phyloP scores from a whole-genome alignment of 1,140 invertebrate species.

The Pseudomyrmex pallidus region DNA sequence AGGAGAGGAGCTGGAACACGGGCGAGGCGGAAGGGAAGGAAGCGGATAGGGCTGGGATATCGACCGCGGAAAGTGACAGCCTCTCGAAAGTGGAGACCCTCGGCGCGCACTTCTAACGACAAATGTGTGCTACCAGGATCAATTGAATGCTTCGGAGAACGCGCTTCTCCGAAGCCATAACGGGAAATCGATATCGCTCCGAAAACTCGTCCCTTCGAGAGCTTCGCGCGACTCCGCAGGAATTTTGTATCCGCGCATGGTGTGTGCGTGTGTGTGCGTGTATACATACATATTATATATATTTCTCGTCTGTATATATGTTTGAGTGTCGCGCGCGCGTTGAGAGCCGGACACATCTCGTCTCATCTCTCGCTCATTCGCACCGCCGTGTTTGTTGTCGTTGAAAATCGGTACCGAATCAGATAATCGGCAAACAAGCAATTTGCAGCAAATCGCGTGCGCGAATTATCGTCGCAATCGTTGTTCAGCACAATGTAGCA shows the following conservation, averaged over 20 bases:
- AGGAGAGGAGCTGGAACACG: no score
- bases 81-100: slow-evolving; percentile 54
- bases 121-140: slow-evolving; percentile 74
- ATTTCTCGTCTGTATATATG: no score
- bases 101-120: slow-evolving; percentile 56
- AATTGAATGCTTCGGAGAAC: slow-evolving; percentile 69
- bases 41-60: slow-evolving; percentile 28
- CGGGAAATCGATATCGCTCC: slow-evolving; percentile 75
- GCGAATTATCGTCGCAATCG: background rate
- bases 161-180: slow-evolving; percentile 60
- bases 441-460: slow-evolving; percentile 10
- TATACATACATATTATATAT: no score
- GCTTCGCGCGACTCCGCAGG: slow-evolving; percentile 8
- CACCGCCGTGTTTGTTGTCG: background rate
- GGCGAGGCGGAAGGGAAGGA: no score
- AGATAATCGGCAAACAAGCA: slow-evolving; percentile 20
- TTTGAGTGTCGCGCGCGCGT: no score
- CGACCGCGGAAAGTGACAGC: slow-evolving; percentile 69
- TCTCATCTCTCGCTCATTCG: background rate
- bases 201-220: slow-evolving; percentile 36
- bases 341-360: background rate
- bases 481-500: slow-evolving; percentile 2
- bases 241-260: background rate
- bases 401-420: slow-evolving; percentile 13
- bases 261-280: no score